A percentile compares a stretch with the other conserved stretches of the same genome.
Evolutionary conservation across 2,888 invertebrate species (phyloP).

Genomic region (Plutella xylostella): DNA sequence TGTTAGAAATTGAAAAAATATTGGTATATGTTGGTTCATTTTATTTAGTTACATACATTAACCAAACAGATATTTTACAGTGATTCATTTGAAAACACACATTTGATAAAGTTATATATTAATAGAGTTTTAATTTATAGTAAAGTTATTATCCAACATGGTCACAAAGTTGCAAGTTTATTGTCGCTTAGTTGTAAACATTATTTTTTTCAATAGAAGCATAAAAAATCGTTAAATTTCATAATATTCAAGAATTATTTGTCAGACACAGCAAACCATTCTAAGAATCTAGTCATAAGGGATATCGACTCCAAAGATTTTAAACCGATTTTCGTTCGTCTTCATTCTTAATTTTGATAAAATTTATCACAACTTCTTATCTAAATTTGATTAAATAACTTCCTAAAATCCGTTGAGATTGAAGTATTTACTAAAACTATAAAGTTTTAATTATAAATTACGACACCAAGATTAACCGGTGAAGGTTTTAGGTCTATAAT

Average conservation of each 20-base stretch:
- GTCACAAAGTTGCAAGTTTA: slow-evolving; percentile 11
- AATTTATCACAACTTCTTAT: slow-evolving; percentile 3
- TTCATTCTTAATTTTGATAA: neutral
- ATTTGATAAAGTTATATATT: neutral
- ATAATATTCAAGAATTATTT: slow-evolving; percentile 43
- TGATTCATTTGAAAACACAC: slow-evolving; percentile 1
- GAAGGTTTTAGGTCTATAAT: too few species aligned
- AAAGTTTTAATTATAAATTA: too few species aligned
- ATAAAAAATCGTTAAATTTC: slow-evolving; percentile 11
- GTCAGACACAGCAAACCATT: slow-evolving; percentile 59
- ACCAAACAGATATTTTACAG: neutral
- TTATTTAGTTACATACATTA: slow-evolving; percentile 6
- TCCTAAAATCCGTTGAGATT: too few species aligned
- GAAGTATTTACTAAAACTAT: too few species aligned
- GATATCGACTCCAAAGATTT: slow-evolving; percentile 18
- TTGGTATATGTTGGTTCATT: neutral
- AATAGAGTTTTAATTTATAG: slow-evolving; percentile 3
- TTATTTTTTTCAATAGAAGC: neutral
- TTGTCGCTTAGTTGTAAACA: slow-evolving; percentile 20
- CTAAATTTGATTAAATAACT: too few species aligned
- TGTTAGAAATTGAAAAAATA: too few species aligned
- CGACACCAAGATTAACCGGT: too few species aligned
- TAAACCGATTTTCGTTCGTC: too few species aligned
- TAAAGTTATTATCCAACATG: slow-evolving; percentile 9
- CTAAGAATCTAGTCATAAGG: slow-evolving; percentile 27